A percentile compares a stretch with the other conserved stretches of the same genome.
phyloP scores from a whole-genome alignment of 2,797 vertebrate genomes.

The Sebastes iracundus region DNA sequence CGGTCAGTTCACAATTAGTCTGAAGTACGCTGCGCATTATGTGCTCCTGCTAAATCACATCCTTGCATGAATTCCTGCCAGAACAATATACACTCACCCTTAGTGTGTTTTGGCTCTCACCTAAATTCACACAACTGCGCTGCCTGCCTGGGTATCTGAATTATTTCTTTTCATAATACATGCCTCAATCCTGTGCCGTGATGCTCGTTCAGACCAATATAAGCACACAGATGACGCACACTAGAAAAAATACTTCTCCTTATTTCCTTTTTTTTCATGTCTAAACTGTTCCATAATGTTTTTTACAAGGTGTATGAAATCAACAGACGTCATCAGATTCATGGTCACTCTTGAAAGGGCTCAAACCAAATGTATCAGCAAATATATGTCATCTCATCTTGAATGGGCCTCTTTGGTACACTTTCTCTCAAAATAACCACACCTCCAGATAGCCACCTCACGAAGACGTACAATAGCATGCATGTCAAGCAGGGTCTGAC shows the following conservation, averaged over 20 bases:
- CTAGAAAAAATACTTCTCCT: neutral
- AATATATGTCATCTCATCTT: neutral
- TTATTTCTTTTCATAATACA: slow-evolving; percentile 4
- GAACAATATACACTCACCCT: slow-evolving; percentile 15
- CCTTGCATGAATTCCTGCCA: slow-evolving; percentile 17
- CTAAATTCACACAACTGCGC: slow-evolving; percentile 6
- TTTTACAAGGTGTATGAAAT: neutral
- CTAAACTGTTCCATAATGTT: neutral
- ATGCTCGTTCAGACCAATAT: neutral
- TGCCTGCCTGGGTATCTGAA: neutral
- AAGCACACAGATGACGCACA: neutral
- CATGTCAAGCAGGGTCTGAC: neutral
- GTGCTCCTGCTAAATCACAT: slow-evolving; percentile 17
- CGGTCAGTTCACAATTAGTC: slow-evolving; percentile 20
- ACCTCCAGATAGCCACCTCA: neutral
- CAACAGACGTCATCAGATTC: neutral
- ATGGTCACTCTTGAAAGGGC: neutral
- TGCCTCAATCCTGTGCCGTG: neutral
- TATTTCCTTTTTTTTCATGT: neutral
- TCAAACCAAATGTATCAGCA: neutral
- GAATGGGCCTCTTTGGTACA: neutral
- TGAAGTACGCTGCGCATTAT: slow-evolving; percentile 7
- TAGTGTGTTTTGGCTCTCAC: slow-evolving; percentile 32
- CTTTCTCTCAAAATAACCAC: neutral
- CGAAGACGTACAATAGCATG: neutral